A percentile compares a stretch with the other conserved stretches of the same genome.
Evolutionary conservation across 2,888 invertebrate species (phyloP).

Genomic region (Rotaria sp.): DNA sequence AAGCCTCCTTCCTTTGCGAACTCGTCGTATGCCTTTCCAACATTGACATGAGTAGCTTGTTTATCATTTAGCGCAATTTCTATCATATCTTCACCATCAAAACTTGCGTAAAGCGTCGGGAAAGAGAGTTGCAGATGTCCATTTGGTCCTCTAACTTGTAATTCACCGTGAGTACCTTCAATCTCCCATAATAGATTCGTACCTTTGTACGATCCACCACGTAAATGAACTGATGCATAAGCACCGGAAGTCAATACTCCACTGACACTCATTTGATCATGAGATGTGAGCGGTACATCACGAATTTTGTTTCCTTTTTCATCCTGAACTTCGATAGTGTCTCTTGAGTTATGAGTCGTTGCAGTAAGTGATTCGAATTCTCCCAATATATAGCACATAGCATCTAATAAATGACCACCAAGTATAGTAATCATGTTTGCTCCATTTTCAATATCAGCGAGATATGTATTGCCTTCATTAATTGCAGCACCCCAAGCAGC

Average conservation of each 20-base stretch:
- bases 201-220: neutral
- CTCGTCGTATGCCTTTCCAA: neutral
- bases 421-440: neutral
- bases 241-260: neutral
- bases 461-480: neutral
- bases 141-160: neutral
- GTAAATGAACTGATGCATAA: neutral
- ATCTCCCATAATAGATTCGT: neutral
- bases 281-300: neutral
- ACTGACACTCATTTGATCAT: neutral
- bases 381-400: neutral
- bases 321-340: neutral
- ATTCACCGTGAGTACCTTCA: neutral
- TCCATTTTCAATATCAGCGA: neutral
- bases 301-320: neutral
- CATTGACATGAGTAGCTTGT: neutral
- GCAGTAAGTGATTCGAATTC: neutral
- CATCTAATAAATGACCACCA: neutral
- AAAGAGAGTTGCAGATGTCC: neutral
- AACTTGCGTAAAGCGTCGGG: neutral
- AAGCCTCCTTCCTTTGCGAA: neutral
- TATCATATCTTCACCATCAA: neutral
- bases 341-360: neutral
- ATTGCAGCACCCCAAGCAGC: neutral
- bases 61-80: neutral